Evolutionary conservation across 2,888 invertebrate species (phyloP).

Genomic region (Harpalus rubripes): DNA sequence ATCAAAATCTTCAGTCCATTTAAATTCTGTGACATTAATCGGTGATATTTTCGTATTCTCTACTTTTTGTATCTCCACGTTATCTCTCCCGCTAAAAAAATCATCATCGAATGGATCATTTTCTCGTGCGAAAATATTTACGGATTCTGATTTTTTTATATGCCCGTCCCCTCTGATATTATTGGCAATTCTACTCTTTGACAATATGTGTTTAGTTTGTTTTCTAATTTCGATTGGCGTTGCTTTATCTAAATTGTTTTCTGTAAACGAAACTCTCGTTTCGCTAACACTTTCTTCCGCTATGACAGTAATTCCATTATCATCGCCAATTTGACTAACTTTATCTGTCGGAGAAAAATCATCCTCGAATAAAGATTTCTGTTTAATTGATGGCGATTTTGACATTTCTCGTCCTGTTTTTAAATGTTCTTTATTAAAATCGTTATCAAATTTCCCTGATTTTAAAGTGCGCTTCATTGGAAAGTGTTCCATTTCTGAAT

Average conservation of each 20-base stretch:
- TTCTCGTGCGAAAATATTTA: conserved; percentile 92
- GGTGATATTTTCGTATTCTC: conserved; percentile 69
- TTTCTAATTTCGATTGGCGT: conserved; percentile 60
- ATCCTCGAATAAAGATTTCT: conserved; percentile 79
- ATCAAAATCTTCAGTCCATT: conserved; percentile 78
- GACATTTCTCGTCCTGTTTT: conserved; percentile 70
- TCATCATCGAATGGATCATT: conserved; percentile 94
- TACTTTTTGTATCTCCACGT: conserved; percentile 66
- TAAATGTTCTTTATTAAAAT: conserved; percentile 60
- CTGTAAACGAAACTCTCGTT: conserved; percentile 72
- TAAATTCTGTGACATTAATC: conserved; percentile 73
- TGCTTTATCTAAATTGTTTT: conserved; percentile 71
- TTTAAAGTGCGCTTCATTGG: conserved; percentile 49
- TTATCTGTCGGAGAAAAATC: conserved; percentile 79
- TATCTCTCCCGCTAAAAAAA: conserved; percentile 82
- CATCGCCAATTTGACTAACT: conserved; percentile 48
- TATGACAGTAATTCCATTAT: conserved; percentile 74
- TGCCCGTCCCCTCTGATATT: conserved; percentile 79
- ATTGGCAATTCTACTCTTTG: conserved; percentile 71
- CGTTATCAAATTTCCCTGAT: conserved; percentile 59
- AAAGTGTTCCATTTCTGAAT: conserved; percentile 36
- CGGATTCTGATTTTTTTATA: conserved; percentile 92
- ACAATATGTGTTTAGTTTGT: conserved; percentile 71
- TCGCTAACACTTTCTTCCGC: conserved; percentile 74
- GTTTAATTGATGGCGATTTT: conserved; percentile 70